Evolutionary conservation across 2,797 vertebrate genomes (phyloP), one percentile per base, ranked within the genome.

Genomic region (Astyanax mexicanus): DNA sequence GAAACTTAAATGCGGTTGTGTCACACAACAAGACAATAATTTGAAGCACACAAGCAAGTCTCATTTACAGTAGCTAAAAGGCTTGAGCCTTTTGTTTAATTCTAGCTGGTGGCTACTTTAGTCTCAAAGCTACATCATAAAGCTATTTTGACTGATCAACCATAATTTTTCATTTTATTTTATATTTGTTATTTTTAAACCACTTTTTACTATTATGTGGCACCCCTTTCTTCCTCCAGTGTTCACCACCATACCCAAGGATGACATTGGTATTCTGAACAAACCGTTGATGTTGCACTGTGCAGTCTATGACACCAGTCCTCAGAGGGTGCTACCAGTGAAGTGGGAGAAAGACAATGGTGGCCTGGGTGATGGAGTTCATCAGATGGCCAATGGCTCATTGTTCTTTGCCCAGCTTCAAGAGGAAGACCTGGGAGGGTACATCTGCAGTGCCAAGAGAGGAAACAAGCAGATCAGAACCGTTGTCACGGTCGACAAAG

Each of bases 351-450:
- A 75, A 69, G 57, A 75, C 6, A n/a, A 68, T 37, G 77, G 78
- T 29, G 44, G 15, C 44, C 72, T 81, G 38, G 40, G 67, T 27
- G 19, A 19, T 32, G 67, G 69, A 70, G 68, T 76, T 72, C 72
- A 82, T 25, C 83, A 74, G 49, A 71, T 83, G 77, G 44, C 76
- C 72, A 83, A 86, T 35, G 87, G 85, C 15, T 85, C 86, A 10
- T 77, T 89, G 19, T 81, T 85, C 32, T 85, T 87, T 72, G 61
- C 84, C 51, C 66, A 52, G 13, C 75, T 88, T 54, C 61, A 70
- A 68, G 84, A 83, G 17, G 58, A 75, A 29, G 78, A 89, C 61
- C 74, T 86, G 8, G 88, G 88, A 57, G 75, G 35, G 12, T 89
- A 87, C 35, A 72, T 79, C 6, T 89, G 87, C 75, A 78, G 47